A percentile compares a stretch with the other conserved stretches of the same genome.
These are phyloP conservation scores for Watsonalla cultraria DNA, from an alignment of 2,888 invertebrate species.

Conservation along the genomic window DNA sequence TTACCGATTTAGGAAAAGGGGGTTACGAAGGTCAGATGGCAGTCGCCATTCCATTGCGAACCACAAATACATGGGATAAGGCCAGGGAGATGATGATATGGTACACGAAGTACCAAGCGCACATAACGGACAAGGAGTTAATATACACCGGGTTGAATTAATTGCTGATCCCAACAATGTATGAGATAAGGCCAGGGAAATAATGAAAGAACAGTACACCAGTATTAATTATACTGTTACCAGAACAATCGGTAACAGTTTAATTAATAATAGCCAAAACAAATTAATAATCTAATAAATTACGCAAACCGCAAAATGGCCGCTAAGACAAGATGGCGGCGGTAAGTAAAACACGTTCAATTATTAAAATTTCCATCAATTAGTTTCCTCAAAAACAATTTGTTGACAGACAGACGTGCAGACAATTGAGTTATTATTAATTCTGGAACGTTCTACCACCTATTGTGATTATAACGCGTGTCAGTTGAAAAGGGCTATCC, in stretches of 20 bases:
- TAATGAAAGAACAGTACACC: no score
- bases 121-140: no score
- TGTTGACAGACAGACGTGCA: constrained; percentile 21
- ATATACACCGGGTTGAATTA: no score
- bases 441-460: constrained; percentile 5
- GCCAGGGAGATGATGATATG: no score
- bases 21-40: no score
- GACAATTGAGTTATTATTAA: constrained; percentile 28
- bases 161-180: no score
- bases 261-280: constrained; percentile 17
- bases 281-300: constrained; percentile 29
- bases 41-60: no score
- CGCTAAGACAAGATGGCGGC: constrained; percentile 9
- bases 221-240: neutral
- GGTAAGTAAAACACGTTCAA: constrained; percentile 29
- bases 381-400: constrained; percentile 29
- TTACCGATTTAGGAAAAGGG: no score
- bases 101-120: no score
- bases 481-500: constrained; percentile 2
- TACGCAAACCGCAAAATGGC: constrained; percentile 18
- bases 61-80: no score
- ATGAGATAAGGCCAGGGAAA: no score
- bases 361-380: constrained; percentile 28
- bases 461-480: neutral
- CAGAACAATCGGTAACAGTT: no score